Base-by-base conservation (phyloP, 2,888 invertebrate species). In the Eustalomyia histrio region DNA sequence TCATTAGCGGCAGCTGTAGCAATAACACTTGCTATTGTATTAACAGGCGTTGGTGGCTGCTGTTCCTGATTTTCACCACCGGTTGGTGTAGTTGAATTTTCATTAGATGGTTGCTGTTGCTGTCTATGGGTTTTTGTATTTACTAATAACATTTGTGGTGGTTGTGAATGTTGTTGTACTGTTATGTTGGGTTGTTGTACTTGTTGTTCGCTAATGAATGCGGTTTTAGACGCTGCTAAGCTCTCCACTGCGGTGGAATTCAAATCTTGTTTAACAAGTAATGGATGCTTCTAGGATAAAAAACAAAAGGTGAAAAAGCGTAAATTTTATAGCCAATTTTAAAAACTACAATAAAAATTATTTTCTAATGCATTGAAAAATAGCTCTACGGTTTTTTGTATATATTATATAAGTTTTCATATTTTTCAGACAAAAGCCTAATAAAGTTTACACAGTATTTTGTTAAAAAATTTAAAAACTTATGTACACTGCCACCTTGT, bases 201-300 rank as follows among this genome's bases (percentile, higher is more conserved):
- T 57, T 61, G 60, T n/a, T 65, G 76, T 21, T 81, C 81, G 6
- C 43, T 24, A 57, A 43, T 39, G 47, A 79, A 72, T 21, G 85
- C 86, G 73, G 85, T 84, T 83, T 86, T 86, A 69, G 87, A 80
- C 73, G 85, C 86, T 3, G 85, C 85, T 86, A 86, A 76, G 71
- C 86, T 87, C 71, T 87, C 88, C 85, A 87, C 85, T 67, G 65
- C 84, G 80, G 87, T 86, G 39, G 87, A 87, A 83, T 86, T 86
- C 68, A 86, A 83, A 69, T 87, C 87, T 55, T 84, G 84, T 86
- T 7, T 83, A 84, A 24, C 84, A 84, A 69, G 83, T 84, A 64
- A 86, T 83, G 76, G 85, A 85, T 84, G 87, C 87, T 33, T 87
- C 86, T 78, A 86, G 12, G 43, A 85, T 63, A 43, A n/a, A 52